Percentiles rank a stretch among this genome's conserved stretches.
Evolutionary conservation across 2,797 vertebrate genomes (phyloP).

Genomic region (Pygocentrus nattereri): DNA sequence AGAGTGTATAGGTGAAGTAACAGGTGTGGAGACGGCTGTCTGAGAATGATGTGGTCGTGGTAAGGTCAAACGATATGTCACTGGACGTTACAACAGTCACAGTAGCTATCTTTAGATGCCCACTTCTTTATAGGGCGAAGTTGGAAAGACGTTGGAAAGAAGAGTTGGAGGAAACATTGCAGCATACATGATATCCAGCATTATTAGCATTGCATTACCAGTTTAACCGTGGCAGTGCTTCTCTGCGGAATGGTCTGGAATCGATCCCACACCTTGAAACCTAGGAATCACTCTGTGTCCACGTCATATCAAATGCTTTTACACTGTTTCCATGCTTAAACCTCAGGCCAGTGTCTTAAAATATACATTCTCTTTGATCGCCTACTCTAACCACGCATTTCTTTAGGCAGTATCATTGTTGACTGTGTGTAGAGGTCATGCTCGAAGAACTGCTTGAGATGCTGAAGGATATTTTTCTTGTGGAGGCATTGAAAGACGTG

Average conservation of each 20-base stretch:
- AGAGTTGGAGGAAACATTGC: neutral
- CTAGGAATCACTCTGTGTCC: neutral
- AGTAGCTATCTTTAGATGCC: constrained; percentile 20
- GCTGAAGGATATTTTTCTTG: constrained; percentile 6
- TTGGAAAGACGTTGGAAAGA: constrained; percentile 17
- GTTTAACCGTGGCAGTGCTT: neutral
- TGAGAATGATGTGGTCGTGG: constrained; percentile 34
- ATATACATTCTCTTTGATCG: constrained; percentile 22
- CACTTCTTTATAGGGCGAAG: constrained; percentile 7
- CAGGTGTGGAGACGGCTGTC: neutral
- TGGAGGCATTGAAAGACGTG: neutral
- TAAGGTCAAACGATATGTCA: constrained; percentile 42
- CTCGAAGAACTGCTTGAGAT: neutral
- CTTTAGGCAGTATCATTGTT: constrained; percentile 25
- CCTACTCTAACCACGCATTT: constrained; percentile 22
- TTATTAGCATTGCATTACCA: neutral
- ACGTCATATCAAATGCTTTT: constrained; percentile 15
- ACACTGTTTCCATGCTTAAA: constrained; percentile 9
- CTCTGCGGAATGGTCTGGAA: neutral
- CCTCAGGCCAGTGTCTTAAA: constrained; percentile 11
- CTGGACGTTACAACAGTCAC: constrained; percentile 10
- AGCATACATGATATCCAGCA: neutral
- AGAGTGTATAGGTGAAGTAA: constrained; percentile 2
- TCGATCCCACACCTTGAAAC: neutral
- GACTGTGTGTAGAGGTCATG: constrained; percentile 21